phyloP scores from a whole-genome alignment of 2,888 invertebrate genomes.

The Pyrrhosoma nymphula region DNA sequence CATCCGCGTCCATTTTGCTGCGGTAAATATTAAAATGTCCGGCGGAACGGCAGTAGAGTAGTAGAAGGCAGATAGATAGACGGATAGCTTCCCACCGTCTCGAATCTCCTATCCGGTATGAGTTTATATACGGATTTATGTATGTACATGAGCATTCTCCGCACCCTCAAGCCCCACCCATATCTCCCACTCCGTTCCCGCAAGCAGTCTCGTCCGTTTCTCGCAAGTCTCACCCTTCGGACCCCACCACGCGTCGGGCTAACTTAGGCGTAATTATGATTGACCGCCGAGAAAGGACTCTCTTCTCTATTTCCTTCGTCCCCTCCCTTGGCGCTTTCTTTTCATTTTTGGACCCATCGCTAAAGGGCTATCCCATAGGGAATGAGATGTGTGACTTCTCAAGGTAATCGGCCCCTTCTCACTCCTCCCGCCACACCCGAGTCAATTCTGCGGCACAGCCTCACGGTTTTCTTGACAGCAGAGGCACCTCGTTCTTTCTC shows the following conservation, averaged over 20 bases:
- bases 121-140: background rate
- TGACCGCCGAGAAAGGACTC: conserved; percentile 20
- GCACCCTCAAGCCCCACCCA: background rate
- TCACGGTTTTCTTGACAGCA: too few relatives aligned
- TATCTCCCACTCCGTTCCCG: background rate
- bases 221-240: background rate
- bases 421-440: background rate
- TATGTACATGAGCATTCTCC: background rate
- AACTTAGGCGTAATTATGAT: conserved; percentile 40
- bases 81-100: conserved; percentile 35
- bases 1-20: conserved; percentile 51
- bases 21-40: conserved; percentile 64
- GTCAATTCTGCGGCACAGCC: background rate
- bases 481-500: too few relatives aligned
- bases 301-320: background rate
- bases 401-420: conserved; percentile 21
- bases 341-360: conserved; percentile 1
- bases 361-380: background rate
- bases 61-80: conserved; percentile 43
- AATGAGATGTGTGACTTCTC: background rate
- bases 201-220: background rate
- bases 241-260: background rate
- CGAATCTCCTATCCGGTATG: conserved; percentile 43
- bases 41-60: conserved; percentile 27
- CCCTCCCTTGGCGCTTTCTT: background rate